Evolutionary conservation across 1,140 invertebrate genomes (phyloP).

Genomic region (Drosophila baimaii): DNA sequence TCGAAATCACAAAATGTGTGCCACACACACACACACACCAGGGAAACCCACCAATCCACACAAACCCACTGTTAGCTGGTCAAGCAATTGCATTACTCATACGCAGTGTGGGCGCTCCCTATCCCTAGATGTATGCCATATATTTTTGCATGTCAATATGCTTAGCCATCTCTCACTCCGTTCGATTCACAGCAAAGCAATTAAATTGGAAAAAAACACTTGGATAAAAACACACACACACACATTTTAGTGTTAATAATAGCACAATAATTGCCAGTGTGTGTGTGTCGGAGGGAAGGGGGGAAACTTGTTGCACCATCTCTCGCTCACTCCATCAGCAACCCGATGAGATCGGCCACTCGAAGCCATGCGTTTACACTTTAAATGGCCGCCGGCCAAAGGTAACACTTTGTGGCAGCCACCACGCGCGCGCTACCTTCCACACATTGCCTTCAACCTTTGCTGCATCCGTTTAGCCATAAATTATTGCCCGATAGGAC

Average conservation of each 20-base stretch:
- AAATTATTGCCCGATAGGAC: constrained; percentile 32
- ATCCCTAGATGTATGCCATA: constrained; percentile 26
- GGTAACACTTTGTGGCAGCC: too few relatives aligned
- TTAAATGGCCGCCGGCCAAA: constrained; percentile 32
- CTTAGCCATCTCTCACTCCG: constrained; percentile 22
- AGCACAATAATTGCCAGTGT: constrained; percentile 47
- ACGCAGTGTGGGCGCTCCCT: constrained; percentile 32
- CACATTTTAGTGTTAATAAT: constrained; percentile 32
- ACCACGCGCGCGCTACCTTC: not conserved
- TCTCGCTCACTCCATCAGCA: constrained; percentile 10
- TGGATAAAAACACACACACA: too few relatives aligned
- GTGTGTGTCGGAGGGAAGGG: not conserved
- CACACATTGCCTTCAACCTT: not conserved
- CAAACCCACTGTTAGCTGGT: not conserved
- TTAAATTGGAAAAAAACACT: constrained; percentile 57
- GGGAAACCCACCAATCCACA: not conserved
- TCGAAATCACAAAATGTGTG: constrained; percentile 49
- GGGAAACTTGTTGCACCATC: constrained; percentile 11
- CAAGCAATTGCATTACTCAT: constrained; percentile 52
- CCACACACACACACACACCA: constrained; percentile 1
- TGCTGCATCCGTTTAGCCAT: constrained; percentile 33
- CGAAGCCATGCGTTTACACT: constrained; percentile 4
- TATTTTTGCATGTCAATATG: constrained; percentile 62
- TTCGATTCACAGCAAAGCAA: constrained; percentile 46
- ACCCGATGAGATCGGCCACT: constrained; percentile 15